These are phyloP conservation scores for Bombus huntii DNA, from an alignment of 1,140 invertebrate genomes.

Conservation along the genomic window DNA sequence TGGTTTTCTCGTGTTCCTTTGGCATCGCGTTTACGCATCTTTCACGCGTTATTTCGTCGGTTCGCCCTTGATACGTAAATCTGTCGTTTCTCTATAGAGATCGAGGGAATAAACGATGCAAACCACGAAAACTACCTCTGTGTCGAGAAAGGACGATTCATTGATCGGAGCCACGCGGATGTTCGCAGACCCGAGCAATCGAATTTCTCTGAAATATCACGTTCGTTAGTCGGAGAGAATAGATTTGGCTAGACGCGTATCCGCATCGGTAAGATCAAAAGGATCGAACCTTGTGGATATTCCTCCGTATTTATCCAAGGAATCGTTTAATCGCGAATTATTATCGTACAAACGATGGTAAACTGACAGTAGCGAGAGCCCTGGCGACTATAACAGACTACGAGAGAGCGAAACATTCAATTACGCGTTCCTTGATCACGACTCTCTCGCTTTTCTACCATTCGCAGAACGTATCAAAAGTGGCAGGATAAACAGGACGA, in stretches of 20 bases:
- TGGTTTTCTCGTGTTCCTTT: no score
- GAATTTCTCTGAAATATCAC: no score
- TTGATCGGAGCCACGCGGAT: no score
- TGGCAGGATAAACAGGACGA: constrained; percentile 6
- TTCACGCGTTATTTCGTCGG: no score
- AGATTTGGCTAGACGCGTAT: neutral
- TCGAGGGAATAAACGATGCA: no score
- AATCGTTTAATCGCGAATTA: neutral
- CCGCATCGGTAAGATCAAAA: neutral
- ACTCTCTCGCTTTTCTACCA: neutral
- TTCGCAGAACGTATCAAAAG: neutral
- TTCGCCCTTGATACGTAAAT: no score
- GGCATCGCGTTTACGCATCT: no score
- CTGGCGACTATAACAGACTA: neutral
- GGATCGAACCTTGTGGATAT: neutral
- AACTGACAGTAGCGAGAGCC: neutral
- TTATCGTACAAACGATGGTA: neutral
- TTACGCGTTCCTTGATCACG: neutral
- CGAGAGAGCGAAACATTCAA: constrained; percentile 17
- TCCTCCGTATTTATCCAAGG: neutral
- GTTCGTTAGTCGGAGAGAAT: no score
- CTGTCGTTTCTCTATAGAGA: no score
- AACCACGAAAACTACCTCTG: neutral
- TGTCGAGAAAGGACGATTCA: neutral
- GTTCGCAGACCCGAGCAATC: no score